Percentiles rank a stretch among this genome's conserved stretches.
phyloP scores from a whole-genome alignment of 1,140 invertebrate genomes.

The Orussus abietinus region DNA sequence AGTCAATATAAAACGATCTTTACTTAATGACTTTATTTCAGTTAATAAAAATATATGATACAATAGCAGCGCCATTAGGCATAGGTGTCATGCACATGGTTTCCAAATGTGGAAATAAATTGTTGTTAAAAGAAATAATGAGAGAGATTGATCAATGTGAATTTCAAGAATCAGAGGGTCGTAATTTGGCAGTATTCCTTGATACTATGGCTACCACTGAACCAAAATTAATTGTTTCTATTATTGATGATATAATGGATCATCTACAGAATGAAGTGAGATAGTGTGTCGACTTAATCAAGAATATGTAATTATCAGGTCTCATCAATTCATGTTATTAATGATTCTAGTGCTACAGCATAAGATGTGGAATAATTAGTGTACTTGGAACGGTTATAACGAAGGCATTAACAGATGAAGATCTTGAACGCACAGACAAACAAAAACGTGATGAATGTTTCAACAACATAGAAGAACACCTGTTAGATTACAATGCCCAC shows the following conservation, averaged over 20 bases:
- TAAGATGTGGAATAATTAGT: conserved; percentile 76
- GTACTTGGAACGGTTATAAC: conserved; percentile 74
- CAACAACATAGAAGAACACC: conserved; percentile 72
- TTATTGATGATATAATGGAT: conserved; percentile 56
- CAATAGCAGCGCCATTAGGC: conserved; percentile 64
- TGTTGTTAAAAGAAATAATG: conserved; percentile 67
- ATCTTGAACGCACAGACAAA: conserved; percentile 63
- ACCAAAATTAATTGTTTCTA: conserved; percentile 64
- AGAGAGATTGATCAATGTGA: conserved; percentile 67
- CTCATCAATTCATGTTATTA: conserved; percentile 10
- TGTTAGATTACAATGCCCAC: conserved; percentile 77
- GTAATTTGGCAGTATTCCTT: conserved; percentile 65
- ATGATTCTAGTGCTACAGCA: conserved; percentile 63
- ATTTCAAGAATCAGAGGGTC: conserved; percentile 57
- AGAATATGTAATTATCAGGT: conserved; percentile 4
- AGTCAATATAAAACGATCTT: conserved; percentile 14
- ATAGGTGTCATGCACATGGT: conserved; percentile 64
- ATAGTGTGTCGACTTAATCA: conserved; percentile 44
- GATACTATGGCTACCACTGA: conserved; percentile 63
- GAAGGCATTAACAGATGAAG: conserved; percentile 65
- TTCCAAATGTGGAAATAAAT: conserved; percentile 60
- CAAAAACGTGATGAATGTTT: conserved; percentile 68
- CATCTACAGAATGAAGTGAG: conserved; percentile 60
- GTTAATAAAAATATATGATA: conserved; percentile 71
- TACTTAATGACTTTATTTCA: conserved; percentile 45